These are phyloP conservation scores for Vidua macroura DNA, from an alignment of 2,113 vertebrate species.

Conservation along the genomic window DNA sequence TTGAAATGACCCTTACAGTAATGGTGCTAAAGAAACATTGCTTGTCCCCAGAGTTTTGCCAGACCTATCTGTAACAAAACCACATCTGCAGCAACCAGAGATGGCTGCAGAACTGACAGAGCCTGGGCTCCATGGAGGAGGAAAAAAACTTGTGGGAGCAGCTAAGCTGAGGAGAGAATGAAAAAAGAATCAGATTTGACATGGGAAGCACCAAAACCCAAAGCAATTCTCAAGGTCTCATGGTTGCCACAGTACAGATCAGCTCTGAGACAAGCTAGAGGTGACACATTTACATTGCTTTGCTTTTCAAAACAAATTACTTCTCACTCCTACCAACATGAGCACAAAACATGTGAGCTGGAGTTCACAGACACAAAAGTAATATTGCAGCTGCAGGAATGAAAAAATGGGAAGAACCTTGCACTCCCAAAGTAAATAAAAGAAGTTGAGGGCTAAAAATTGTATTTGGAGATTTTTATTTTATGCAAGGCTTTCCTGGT, in stretches of 20 bases:
- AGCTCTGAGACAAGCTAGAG: background rate
- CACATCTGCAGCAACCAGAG: background rate
- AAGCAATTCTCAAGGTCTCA: conserved; percentile 25
- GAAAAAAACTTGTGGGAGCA: background rate
- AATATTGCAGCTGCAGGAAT: background rate
- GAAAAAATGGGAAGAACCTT: background rate
- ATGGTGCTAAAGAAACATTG: background rate
- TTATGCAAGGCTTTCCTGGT: background rate
- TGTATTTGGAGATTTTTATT: background rate
- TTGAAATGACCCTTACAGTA: background rate
- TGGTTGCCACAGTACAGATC: background rate
- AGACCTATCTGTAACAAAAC: background rate
- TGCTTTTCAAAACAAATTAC: background rate
- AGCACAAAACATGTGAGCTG: background rate
- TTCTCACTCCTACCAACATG: background rate
- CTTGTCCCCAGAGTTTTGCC: background rate
- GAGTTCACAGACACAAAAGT: background rate
- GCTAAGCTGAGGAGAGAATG: background rate
- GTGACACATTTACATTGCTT: background rate
- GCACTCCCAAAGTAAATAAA: background rate
- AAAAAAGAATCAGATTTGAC: background rate
- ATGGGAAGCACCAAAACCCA: background rate
- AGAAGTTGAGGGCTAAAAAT: background rate
- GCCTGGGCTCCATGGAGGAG: background rate
- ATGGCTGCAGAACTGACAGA: background rate